Percentiles rank a stretch among this genome's conserved stretches.
These are phyloP conservation scores for Deroptyus accipitrinus DNA, from an alignment of 2,113 vertebrate genomes.

Conservation along the genomic window DNA sequence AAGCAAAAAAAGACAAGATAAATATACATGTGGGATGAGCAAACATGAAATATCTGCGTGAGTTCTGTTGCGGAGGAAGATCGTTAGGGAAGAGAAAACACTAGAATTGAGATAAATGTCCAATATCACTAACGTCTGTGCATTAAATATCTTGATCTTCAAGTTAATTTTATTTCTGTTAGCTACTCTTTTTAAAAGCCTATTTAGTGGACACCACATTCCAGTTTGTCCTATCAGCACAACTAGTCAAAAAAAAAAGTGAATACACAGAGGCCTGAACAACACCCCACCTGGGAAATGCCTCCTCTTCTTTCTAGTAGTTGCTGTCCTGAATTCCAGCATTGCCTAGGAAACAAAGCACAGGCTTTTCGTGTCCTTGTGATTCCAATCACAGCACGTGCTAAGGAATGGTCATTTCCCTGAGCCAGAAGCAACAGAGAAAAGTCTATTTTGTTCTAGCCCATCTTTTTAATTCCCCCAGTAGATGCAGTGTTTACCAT, in stretches of 20 bases:
- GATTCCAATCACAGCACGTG: not conserved
- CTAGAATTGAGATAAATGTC: not conserved
- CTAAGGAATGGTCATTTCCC: not conserved
- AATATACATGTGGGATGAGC: slow-evolving; percentile 5
- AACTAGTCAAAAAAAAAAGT: not conserved
- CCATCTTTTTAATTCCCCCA: not conserved
- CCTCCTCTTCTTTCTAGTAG: not conserved
- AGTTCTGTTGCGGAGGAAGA: not conserved
- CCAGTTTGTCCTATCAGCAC: not conserved
- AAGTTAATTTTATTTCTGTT: not conserved
- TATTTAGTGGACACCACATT: not conserved
- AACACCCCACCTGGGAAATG: not conserved
- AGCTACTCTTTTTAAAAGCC: not conserved
- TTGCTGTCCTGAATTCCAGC: not conserved
- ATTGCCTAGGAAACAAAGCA: not conserved
- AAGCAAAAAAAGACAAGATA: slow-evolving; percentile 47
- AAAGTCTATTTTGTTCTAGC: not conserved
- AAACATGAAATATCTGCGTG: slow-evolving; percentile 43
- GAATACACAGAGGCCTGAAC: not conserved
- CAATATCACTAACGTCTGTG: not conserved
- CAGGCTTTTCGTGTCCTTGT: not conserved
- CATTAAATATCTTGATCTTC: not conserved
- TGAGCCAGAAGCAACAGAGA: not conserved
- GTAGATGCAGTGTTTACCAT: not conserved
- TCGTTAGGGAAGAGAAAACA: not conserved